These are phyloP conservation scores for Camelus bactrianus DNA, from an alignment of 2,113 vertebrate species.

Conservation along the genomic window DNA sequence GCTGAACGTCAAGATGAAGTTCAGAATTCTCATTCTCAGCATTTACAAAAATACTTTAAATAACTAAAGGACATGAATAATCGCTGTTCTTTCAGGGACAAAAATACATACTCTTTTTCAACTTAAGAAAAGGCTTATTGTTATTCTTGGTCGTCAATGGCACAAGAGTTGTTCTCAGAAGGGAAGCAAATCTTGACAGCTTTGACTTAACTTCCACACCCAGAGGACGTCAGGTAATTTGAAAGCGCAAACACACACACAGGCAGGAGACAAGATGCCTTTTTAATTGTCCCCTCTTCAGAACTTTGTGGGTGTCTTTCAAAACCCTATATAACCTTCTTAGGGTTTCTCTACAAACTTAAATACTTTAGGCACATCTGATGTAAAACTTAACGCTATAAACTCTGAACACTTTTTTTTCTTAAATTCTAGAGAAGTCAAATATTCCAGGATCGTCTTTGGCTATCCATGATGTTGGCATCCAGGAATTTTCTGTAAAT, in stretches of 20 bases:
- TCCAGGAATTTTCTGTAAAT: background rate
- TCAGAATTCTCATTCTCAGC: constrained; percentile 65
- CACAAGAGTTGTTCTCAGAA: constrained; percentile 70
- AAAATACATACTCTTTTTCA: constrained; percentile 73
- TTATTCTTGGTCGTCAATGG: constrained; percentile 74
- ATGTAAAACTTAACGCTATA: constrained; percentile 48
- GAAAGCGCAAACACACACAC: constrained; percentile 72
- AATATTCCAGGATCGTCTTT: background rate
- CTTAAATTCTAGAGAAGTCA: constrained; percentile 45
- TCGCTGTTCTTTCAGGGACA: constrained; percentile 67
- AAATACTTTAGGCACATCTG: constrained; percentile 49
- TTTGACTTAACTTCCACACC: constrained; percentile 70
- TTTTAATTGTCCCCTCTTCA: constrained; percentile 53
- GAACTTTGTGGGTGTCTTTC: constrained; percentile 69
- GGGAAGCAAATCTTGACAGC: constrained; percentile 59
- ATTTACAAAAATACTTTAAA: constrained; percentile 76
- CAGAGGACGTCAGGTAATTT: constrained; percentile 57
- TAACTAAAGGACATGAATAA: constrained; percentile 70
- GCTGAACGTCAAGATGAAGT: constrained; percentile 72
- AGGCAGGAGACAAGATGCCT: constrained; percentile 56
- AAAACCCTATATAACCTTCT: constrained; percentile 68
- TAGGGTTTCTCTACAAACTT: constrained; percentile 70
- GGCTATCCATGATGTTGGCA: background rate
- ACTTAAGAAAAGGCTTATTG: constrained; percentile 70
- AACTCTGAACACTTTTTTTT: constrained; percentile 54